These are phyloP conservation scores for Drosophila persimilis DNA, from an alignment of 1,140 invertebrate species.

Conservation along the genomic window DNA sequence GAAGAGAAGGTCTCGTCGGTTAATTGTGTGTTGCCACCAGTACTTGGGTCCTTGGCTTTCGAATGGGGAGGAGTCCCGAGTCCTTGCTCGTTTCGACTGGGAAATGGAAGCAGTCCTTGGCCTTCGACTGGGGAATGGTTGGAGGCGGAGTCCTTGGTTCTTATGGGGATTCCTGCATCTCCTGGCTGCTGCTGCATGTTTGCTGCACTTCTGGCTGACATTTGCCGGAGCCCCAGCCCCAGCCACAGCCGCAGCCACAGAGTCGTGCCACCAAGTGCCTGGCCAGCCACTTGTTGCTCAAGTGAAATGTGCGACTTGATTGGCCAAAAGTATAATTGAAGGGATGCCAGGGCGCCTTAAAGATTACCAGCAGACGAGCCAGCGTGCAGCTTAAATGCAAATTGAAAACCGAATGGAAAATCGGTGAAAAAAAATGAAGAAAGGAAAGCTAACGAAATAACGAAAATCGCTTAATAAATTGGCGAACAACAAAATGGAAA, in stretches of 20 bases:
- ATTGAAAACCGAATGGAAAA: slow-evolving; percentile 22
- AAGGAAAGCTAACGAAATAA: neutral
- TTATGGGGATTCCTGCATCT: slow-evolving; percentile 34
- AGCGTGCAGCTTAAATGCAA: slow-evolving; percentile 45
- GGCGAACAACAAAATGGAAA: slow-evolving; percentile 59
- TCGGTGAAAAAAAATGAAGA: neutral
- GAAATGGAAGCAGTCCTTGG: too few species aligned
- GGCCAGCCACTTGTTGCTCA: slow-evolving; percentile 36
- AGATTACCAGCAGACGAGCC: slow-evolving; percentile 9
- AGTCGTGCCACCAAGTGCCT: too few species aligned
- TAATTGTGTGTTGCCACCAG: slow-evolving; percentile 33
- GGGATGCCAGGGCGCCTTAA: slow-evolving; percentile 20
- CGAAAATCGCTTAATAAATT: slow-evolving; percentile 64
- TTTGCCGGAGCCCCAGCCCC: too few species aligned
- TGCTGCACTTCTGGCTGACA: slow-evolving; percentile 28
- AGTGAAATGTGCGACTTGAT: slow-evolving; percentile 18
- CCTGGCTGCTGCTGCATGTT: slow-evolving; percentile 37
- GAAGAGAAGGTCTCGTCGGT: slow-evolving; percentile 22
- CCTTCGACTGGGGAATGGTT: neutral
- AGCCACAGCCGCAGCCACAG: too few species aligned
- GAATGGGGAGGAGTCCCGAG: too few species aligned
- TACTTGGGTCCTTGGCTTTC: too few species aligned
- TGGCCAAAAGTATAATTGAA: slow-evolving; percentile 38
- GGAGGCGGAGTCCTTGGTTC: slow-evolving; percentile 10
- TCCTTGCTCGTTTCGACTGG: too few species aligned